phyloP scores from a whole-genome alignment of 2,888 invertebrate species.

The Asteroscopus sphinx region DNA sequence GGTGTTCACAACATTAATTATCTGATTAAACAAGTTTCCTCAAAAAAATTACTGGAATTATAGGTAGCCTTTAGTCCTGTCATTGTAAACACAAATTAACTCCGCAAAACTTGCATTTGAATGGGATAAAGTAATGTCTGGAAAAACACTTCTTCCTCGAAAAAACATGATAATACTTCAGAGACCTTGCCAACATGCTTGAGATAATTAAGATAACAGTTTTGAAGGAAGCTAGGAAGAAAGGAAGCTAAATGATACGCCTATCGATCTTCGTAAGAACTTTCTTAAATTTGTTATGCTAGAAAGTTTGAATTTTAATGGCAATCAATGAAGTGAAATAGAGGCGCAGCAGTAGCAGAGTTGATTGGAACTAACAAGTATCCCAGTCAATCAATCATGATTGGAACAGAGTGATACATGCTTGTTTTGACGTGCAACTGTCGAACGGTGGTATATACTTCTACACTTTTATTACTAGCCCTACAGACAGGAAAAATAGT shows the following conservation, averaged over 20 bases:
- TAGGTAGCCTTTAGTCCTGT: too few species aligned
- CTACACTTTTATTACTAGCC: too few species aligned
- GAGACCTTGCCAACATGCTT: too few species aligned
- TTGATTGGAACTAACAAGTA: conserved; percentile 37
- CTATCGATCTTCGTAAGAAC: background rate
- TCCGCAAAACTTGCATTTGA: conserved; percentile 6
- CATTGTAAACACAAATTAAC: conserved; percentile 2
- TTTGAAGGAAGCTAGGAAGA: conserved; percentile 2
- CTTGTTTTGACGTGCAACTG: too few species aligned
- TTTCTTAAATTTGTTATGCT: conserved; percentile 5
- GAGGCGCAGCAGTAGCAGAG: background rate
- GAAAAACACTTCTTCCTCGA: conserved; percentile 11
- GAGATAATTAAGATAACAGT: conserved; percentile 6
- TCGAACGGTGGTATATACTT: too few species aligned
- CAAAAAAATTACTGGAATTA: too few species aligned
- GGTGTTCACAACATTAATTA: too few species aligned
- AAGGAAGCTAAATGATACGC: too few species aligned
- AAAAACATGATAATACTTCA: conserved; percentile 14
- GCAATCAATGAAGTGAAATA: background rate
- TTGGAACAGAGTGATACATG: background rate
- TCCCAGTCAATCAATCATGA: conserved; percentile 30
- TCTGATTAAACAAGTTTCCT: too few species aligned
- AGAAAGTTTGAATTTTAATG: conserved; percentile 1
- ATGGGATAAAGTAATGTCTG: conserved; percentile 10
- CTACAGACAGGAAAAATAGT: too few species aligned